Conservation (phyloP, 2,888 invertebrate genomes). For the Perdita meconis region DNA sequence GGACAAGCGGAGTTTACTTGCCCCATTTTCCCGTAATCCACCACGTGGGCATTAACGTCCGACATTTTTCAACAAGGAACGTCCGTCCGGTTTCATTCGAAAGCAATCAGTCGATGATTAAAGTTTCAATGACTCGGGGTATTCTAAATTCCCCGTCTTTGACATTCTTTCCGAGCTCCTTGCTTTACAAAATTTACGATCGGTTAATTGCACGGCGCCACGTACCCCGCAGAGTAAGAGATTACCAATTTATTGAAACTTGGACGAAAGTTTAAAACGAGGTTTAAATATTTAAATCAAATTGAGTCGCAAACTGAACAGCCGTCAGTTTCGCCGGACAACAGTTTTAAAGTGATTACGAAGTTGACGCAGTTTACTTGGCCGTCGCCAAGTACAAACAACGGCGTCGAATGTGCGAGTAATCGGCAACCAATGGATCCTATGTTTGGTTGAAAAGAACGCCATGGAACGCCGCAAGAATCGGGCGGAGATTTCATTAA, state of each 20-base stretch:
- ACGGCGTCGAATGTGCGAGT: constrained; percentile 37
- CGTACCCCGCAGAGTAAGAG: constrained; percentile 31
- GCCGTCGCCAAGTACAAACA: constrained; percentile 38
- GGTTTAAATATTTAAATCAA: constrained; percentile 57
- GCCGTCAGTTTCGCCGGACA: constrained; percentile 50
- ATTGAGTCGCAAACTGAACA: constrained; percentile 44
- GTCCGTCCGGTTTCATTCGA: not conserved
- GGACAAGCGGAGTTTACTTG: constrained; percentile 20
- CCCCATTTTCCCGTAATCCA: constrained; percentile 15
- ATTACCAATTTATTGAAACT: constrained; percentile 42
- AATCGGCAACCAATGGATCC: constrained; percentile 18
- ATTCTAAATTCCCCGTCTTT: no score
- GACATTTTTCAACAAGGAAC: no score
- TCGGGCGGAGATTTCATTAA: constrained; percentile 17
- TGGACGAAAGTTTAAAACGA: constrained; percentile 36
- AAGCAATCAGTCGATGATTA: no score
- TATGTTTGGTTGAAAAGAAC: not conserved
- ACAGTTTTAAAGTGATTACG: constrained; percentile 52
- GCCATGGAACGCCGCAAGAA: not conserved
- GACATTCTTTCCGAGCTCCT: no score
- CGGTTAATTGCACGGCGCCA: constrained; percentile 17
- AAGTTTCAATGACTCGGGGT: constrained; percentile 24
- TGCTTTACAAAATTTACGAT: not conserved
- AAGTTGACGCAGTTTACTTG: constrained; percentile 48
- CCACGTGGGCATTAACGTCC: constrained; percentile 3